A percentile compares a stretch with the other conserved stretches of the same genome.
Conservation (phyloP, 1,140 invertebrate genomes). For the Neotoxoptera formosana region DNA sequence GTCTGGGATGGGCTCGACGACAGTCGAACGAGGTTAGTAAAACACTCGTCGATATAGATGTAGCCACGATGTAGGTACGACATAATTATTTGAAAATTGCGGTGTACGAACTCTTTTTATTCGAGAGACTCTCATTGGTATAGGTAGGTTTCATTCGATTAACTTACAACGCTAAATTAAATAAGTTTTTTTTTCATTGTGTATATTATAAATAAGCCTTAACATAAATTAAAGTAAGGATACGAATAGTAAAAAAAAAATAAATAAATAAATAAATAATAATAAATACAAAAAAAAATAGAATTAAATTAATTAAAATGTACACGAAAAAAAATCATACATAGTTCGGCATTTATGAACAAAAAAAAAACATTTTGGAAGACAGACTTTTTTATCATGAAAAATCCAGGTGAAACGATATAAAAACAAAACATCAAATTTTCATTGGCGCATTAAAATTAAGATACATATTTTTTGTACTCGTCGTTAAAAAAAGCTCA, state of each 20-base stretch:
- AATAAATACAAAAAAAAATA: slow-evolving; percentile 45
- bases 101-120: slow-evolving; percentile 57
- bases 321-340: slow-evolving; percentile 52
- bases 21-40: neutral
- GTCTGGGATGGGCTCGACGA: neutral
- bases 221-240: slow-evolving; percentile 56
- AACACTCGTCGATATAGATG: neutral
- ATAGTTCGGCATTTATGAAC: neutral
- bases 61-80: neutral
- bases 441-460: slow-evolving; percentile 43
- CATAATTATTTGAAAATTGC: slow-evolving; percentile 42
- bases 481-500: slow-evolving; percentile 54
- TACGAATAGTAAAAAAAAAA: slow-evolving; percentile 49
- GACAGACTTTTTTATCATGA: slow-evolving; percentile 35
- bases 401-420: neutral
- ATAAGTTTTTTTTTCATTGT: slow-evolving; percentile 41
- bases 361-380: slow-evolving; percentile 52
- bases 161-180: slow-evolving; percentile 52
- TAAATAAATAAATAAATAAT: slow-evolving; percentile 40
- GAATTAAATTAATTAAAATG: slow-evolving; percentile 34
- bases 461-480: slow-evolving; percentile 56
- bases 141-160: slow-evolving; percentile 54
- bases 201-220: slow-evolving; percentile 56
- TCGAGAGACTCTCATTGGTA: slow-evolving; percentile 32
- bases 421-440: slow-evolving; percentile 37